Conservation (phyloP, 2,888 invertebrate genomes). For the Acheta domesticus region DNA sequence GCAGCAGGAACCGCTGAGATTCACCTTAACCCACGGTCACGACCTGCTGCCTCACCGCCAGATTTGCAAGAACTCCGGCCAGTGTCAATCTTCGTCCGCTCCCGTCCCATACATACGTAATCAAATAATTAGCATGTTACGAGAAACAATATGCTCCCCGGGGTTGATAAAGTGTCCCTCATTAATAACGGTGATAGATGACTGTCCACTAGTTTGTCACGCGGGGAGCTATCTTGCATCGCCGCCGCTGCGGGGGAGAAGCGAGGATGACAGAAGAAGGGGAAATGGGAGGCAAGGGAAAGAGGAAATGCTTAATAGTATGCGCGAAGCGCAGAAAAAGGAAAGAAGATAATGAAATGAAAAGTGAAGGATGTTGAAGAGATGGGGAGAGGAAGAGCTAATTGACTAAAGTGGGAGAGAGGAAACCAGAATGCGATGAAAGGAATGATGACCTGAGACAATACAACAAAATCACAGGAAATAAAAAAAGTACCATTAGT, state of each 20-base stretch:
- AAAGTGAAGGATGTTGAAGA: too few species aligned
- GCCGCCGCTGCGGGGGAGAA: not conserved
- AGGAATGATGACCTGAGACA: too few species aligned
- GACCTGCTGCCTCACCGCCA: not conserved
- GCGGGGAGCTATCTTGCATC: not conserved
- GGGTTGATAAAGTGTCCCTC: not conserved
- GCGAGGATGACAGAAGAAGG: not conserved
- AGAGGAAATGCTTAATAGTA: not conserved
- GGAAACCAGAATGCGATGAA: too few species aligned
- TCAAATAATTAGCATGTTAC: conserved; percentile 18
- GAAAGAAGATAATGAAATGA: too few species aligned
- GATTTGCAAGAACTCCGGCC: not conserved
- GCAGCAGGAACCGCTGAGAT: not conserved
- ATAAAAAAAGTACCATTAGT: too few species aligned
- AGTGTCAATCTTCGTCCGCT: conserved; percentile 5
- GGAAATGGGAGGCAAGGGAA: not conserved
- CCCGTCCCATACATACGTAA: conserved; percentile 5
- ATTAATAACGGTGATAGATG: conserved; percentile 7
- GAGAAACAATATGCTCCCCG: conserved; percentile 6
- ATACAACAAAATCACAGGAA: too few species aligned
- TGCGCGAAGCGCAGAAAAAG: too few species aligned
- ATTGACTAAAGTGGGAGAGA: too few species aligned
- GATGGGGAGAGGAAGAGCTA: too few species aligned
- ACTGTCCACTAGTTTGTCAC: not conserved
- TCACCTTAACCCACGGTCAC: not conserved